Evolutionary conservation across 2,888 invertebrate species (phyloP).

Genomic region (Lasioglossum figueresi): DNA sequence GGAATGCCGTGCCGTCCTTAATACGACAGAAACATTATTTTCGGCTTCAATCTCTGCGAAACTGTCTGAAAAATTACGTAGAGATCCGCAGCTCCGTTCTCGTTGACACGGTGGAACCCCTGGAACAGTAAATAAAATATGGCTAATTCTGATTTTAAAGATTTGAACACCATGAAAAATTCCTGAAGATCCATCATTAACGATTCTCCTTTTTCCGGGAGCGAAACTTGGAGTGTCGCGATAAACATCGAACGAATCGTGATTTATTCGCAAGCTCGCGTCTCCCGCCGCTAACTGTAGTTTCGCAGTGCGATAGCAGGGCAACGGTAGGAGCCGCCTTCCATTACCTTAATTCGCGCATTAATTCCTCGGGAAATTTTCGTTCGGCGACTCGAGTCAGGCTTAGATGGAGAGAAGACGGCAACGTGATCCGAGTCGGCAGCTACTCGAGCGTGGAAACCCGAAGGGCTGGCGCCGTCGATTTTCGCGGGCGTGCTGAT

Average conservation of each 20-base stretch:
- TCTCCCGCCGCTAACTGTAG: neutral
- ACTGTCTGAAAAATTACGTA: neutral
- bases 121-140: neutral
- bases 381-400: constrained; percentile 11
- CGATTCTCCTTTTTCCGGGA: neutral
- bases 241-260: neutral
- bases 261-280: neutral
- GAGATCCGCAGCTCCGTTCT: neutral
- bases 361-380: neutral
- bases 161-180: neutral
- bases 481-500: constrained; percentile 74
- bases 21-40: neutral
- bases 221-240: neutral
- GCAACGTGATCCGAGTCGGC: constrained; percentile 44
- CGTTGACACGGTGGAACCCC: neutral
- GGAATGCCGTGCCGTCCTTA: neutral
- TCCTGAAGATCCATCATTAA: neutral
- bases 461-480: constrained; percentile 61
- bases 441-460: constrained; percentile 63
- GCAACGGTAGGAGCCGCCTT: neutral
- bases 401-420: constrained; percentile 39
- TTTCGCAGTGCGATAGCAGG: neutral
- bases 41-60: neutral
- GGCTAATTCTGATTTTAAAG: neutral
- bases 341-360: constrained; percentile 14